These are phyloP conservation scores for Cyrtonyx montezumae DNA, from an alignment of 2,113 vertebrate genomes.

Conservation along the genomic window DNA sequence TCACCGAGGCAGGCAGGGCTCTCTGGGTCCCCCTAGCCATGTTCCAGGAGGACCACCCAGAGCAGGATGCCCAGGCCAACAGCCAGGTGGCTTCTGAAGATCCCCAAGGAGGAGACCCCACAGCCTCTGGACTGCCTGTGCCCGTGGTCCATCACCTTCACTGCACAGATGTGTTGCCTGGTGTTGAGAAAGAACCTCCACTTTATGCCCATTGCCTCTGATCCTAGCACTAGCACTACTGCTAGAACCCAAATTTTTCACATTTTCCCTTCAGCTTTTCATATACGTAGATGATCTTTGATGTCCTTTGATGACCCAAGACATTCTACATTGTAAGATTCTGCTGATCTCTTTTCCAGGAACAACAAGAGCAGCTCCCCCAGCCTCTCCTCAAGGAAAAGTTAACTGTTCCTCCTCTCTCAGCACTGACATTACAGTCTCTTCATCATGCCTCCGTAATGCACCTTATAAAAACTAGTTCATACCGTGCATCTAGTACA, in stretches of 20 bases:
- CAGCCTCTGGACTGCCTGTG: neutral
- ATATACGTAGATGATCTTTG: neutral
- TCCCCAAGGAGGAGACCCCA: neutral
- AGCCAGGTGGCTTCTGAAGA: neutral
- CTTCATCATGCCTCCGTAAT: fast-evolving
- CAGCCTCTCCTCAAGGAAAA: neutral
- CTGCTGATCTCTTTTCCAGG: too few relatives aligned
- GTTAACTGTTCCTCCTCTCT: neutral
- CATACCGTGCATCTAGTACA: fast-evolving
- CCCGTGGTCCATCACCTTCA: neutral
- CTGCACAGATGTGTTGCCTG: neutral
- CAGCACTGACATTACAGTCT: neutral
- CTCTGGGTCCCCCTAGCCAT: neutral
- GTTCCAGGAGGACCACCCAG: neutral
- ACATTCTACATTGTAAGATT: neutral
- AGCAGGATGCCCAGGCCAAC: neutral
- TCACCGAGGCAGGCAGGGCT: neutral
- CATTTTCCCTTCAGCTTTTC: neutral
- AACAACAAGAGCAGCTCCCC: neutral
- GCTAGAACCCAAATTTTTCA: neutral
- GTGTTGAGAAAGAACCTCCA: neutral
- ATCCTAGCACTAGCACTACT: neutral
- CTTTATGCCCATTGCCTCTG: neutral
- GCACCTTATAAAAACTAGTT: neutral
- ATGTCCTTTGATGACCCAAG: too few relatives aligned